A percentile compares a stretch with the other conserved stretches of the same genome.
phyloP scores from a whole-genome alignment of 2,113 vertebrate species.

The Numenius arquata region DNA sequence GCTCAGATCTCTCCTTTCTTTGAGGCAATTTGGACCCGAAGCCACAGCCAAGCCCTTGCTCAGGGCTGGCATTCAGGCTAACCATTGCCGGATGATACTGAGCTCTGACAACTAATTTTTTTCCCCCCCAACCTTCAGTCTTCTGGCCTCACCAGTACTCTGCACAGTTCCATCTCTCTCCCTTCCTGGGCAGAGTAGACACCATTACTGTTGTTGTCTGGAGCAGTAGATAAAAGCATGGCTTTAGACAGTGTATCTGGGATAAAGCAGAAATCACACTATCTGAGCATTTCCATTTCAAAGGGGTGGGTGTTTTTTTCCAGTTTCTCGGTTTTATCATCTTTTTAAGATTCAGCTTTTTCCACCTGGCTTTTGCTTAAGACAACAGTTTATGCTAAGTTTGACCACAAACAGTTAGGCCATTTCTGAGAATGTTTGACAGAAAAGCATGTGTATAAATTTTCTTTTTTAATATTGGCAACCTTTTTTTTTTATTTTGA shows the following conservation, averaged over 20 bases:
- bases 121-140: neutral
- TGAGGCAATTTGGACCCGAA: neutral
- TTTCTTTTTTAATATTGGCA: neutral
- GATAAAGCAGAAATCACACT: neutral
- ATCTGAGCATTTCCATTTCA: neutral
- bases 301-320: neutral
- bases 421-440: neutral
- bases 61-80: neutral
- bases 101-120: neutral
- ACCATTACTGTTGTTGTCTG: neutral
- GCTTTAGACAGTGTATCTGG: neutral
- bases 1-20: neutral
- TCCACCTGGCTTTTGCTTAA: neutral
- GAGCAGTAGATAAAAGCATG: neutral
- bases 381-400: neutral
- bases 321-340: neutral
- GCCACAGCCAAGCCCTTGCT: neutral
- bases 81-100: neutral
- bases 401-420: neutral
- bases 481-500: neutral
- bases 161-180: neutral
- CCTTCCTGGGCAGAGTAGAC: neutral
- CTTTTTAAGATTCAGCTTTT: neutral
- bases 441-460: neutral
- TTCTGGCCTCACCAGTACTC: neutral